phyloP scores from a whole-genome alignment of 2,797 vertebrate genomes.

The Labroides dimidiatus region DNA sequence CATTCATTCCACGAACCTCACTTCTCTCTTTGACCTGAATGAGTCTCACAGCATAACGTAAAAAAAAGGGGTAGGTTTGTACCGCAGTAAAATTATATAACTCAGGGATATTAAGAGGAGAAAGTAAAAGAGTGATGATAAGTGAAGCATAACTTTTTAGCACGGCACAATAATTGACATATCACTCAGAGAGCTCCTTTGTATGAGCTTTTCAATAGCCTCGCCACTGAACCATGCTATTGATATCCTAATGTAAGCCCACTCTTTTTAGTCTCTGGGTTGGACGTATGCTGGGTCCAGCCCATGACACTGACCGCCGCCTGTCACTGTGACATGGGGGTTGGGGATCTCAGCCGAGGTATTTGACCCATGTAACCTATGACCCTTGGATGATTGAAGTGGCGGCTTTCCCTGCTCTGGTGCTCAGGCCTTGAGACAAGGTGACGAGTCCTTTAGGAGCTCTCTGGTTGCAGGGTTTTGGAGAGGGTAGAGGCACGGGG shows the following conservation, averaged over 20 bases:
- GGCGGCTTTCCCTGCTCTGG: slow-evolving; percentile 78
- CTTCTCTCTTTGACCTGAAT: slow-evolving; percentile 28
- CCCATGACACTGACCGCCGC: slow-evolving; percentile 83
- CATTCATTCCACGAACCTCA: slow-evolving; percentile 13
- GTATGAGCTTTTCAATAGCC: slow-evolving; percentile 64
- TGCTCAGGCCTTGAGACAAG: slow-evolving; percentile 82
- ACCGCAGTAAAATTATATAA: slow-evolving; percentile 36
- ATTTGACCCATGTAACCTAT: slow-evolving; percentile 84
- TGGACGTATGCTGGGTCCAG: slow-evolving; percentile 61
- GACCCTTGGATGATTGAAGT: slow-evolving; percentile 85
- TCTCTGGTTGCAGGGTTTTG: slow-evolving; percentile 82
- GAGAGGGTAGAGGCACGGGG: slow-evolving; percentile 61
- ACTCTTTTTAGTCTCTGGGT: slow-evolving; percentile 48
- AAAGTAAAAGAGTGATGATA: slow-evolving; percentile 52
- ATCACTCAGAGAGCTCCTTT: slow-evolving; percentile 68
- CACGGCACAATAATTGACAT: slow-evolving; percentile 67
- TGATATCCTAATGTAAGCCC: slow-evolving; percentile 62
- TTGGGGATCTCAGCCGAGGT: slow-evolving; percentile 77
- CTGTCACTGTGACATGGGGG: slow-evolving; percentile 78
- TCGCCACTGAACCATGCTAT: slow-evolving; percentile 60
- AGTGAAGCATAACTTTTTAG: slow-evolving; percentile 66
- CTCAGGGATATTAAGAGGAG: slow-evolving; percentile 42
- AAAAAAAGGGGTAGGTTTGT: slow-evolving; percentile 37
- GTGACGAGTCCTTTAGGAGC: slow-evolving; percentile 84
- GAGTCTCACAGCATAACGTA: slow-evolving; percentile 19